Conservation (phyloP, 2,888 invertebrate species). For the Anthophora plumipes region DNA sequence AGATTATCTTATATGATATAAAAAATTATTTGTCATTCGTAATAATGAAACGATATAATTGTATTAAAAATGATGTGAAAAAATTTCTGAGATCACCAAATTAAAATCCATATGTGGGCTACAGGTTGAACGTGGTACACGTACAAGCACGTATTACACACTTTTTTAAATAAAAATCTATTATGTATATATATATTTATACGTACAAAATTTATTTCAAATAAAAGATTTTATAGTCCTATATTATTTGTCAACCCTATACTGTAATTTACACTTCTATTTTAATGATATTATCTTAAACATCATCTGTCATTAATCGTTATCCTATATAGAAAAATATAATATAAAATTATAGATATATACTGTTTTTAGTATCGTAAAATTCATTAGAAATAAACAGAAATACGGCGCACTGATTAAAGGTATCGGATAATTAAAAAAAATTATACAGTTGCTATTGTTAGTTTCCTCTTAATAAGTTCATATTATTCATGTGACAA, state of each 20-base stretch:
- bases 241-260: conserved; percentile 1
- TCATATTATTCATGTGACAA: not conserved
- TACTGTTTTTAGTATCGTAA: conserved; percentile 22
- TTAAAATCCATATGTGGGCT: not conserved
- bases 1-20: conserved; percentile 3
- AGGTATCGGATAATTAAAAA: conserved; percentile 26
- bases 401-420: conserved; percentile 22
- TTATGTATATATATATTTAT: not conserved
- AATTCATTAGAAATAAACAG: conserved; percentile 29
- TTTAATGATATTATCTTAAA: not conserved
- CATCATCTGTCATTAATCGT: conserved; percentile 1
- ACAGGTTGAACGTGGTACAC: not conserved
- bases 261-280: conserved; percentile 8
- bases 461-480: conserved; percentile 20
- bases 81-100: conserved; percentile 27
- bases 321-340: conserved; percentile 61
- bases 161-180: not conserved
- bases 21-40: not conserved
- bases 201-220: conserved; percentile 18
- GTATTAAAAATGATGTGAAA: not conserved
- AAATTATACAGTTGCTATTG: not conserved
- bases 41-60: not conserved
- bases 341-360: conserved; percentile 35
- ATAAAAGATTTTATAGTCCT: conserved; percentile 13
- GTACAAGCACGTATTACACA: not conserved